Conservation (phyloP, 2,113 vertebrate species). For the Callorhinus ursinus region DNA sequence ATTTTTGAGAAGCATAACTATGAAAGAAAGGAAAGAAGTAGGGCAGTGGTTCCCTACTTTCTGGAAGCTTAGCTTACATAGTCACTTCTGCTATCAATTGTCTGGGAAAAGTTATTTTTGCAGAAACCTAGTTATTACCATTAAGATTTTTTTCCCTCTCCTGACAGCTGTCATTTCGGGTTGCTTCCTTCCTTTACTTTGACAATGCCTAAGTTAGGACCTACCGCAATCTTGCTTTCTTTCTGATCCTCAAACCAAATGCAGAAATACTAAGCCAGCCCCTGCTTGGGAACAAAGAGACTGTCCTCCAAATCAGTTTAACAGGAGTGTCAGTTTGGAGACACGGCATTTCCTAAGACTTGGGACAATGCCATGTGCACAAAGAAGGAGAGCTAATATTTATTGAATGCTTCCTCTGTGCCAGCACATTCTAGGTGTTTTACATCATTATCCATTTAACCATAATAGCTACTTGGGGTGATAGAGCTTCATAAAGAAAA, state of each 20-base stretch:
- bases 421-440: neutral
- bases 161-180: conserved; percentile 52
- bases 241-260: conserved; percentile 27
- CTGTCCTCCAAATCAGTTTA: neutral
- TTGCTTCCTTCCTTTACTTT: conserved; percentile 31
- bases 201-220: conserved; percentile 20
- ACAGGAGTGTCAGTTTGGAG: conserved; percentile 9
- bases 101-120: conserved; percentile 43
- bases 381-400: neutral
- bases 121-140: conserved; percentile 42
- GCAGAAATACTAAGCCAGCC: neutral
- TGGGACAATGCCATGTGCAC: neutral
- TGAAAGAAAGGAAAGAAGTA: conserved; percentile 25
- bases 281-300: neutral
- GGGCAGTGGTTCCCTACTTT: neutral
- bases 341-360: neutral
- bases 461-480: neutral
- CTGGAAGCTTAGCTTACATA: neutral
- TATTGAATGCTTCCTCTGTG: neutral
- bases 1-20: neutral
- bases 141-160: neutral
- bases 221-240: conserved; percentile 28
- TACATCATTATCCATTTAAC: conserved; percentile 17
- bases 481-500: conserved; percentile 46
- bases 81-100: neutral